Evolutionary conservation across 2,797 vertebrate species (phyloP).

Genomic region (Schizothorax lantsangensis): DNA sequence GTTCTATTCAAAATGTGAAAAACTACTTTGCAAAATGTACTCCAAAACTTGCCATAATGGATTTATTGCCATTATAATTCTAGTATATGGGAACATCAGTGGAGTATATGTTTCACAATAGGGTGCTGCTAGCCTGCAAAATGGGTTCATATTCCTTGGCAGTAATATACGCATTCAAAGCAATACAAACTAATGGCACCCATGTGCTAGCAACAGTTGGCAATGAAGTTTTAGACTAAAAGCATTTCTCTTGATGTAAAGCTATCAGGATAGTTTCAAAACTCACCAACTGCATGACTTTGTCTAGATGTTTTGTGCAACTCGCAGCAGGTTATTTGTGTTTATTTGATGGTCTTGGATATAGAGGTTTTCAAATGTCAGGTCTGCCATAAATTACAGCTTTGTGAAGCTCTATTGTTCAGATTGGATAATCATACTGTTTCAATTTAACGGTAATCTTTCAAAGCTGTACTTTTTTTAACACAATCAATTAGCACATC

Average conservation of each 20-base stretch:
- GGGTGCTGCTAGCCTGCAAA: slow-evolving; percentile 20
- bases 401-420: not conserved
- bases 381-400: not conserved
- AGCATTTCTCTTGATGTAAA: not conserved
- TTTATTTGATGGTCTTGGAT: not conserved
- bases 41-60: not conserved
- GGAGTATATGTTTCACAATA: slow-evolving; percentile 7
- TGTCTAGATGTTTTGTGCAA: slow-evolving; percentile 7
- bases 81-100: not conserved
- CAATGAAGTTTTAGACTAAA: not conserved
- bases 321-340: not conserved
- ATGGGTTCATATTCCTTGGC: slow-evolving; percentile 8
- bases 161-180: not conserved
- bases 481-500: not conserved
- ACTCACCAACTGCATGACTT: not conserved
- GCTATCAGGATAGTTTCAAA: not conserved
- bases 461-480: slow-evolving; percentile 5
- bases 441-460: not conserved
- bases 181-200: slow-evolving; percentile 24
- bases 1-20: slow-evolving; percentile 10
- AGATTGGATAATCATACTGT: slow-evolving; percentile 3
- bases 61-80: slow-evolving; percentile 12
- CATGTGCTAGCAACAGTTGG: not conserved
- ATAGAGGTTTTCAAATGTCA: not conserved
- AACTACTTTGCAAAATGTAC: slow-evolving; percentile 7